phyloP scores from a whole-genome alignment of 2,113 vertebrate species.

The Platysteira castanea region DNA sequence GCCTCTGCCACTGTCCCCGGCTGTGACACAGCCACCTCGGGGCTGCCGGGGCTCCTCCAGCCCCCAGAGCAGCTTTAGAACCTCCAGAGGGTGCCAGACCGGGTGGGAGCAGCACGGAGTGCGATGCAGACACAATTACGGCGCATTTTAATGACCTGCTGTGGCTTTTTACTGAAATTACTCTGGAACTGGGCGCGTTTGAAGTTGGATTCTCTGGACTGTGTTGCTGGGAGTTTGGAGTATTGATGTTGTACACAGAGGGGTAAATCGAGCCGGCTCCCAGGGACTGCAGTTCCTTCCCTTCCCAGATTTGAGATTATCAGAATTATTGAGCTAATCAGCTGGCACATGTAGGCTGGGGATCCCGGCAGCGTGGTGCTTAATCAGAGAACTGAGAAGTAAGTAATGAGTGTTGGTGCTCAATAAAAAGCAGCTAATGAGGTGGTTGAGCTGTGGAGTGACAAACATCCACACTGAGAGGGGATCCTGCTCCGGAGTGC shows the following conservation, averaged over 20 bases:
- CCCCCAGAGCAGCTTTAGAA: slow-evolving; percentile 29
- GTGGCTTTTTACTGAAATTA: slow-evolving; percentile 22
- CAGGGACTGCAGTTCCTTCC: neutral
- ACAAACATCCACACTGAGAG: slow-evolving; percentile 54
- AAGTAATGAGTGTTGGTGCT: slow-evolving; percentile 26
- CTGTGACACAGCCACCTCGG: neutral
- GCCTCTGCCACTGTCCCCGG: slow-evolving; percentile 38
- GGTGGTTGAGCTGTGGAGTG: slow-evolving; percentile 56
- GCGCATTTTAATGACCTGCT: slow-evolving; percentile 15
- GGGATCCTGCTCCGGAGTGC: slow-evolving; percentile 26
- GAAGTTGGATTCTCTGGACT: slow-evolving; percentile 8
- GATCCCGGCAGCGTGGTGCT: slow-evolving; percentile 15
- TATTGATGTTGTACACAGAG: slow-evolving; percentile 24
- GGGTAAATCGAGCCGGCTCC: neutral
- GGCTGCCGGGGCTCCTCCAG: slow-evolving; percentile 23
- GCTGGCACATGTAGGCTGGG: slow-evolving; percentile 11
- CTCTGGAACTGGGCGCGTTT: neutral
- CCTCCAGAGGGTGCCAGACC: neutral
- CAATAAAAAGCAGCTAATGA: slow-evolving; percentile 56
- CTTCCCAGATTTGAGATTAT: slow-evolving; percentile 23
- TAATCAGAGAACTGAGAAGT: slow-evolving; percentile 53
- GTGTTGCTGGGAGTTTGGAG: neutral
- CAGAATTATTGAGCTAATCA: slow-evolving; percentile 36
- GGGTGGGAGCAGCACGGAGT: neutral
- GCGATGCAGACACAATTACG: neutral